phyloP scores from a whole-genome alignment of 2,113 vertebrate genomes.

The Catagonus wagneri region DNA sequence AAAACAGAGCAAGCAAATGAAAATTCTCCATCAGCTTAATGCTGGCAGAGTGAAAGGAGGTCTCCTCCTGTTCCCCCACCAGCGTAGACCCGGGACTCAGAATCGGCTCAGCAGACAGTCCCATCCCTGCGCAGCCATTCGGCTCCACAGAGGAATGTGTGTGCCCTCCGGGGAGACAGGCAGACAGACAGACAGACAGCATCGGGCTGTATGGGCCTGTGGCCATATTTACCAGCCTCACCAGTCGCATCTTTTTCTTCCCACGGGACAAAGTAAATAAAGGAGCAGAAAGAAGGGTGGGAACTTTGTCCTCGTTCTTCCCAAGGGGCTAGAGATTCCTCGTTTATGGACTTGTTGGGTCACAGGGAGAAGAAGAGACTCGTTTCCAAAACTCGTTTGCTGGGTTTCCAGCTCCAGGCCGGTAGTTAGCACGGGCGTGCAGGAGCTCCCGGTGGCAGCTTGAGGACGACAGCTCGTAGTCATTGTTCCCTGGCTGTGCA shows the following conservation, averaged over 20 bases:
- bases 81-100: not conserved
- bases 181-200: not conserved
- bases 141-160: no score
- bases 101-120: accelerated
- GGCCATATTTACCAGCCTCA: not conserved
- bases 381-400: not conserved
- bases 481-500: accelerated
- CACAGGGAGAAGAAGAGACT: not conserved
- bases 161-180: not conserved
- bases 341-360: not conserved
- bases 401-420: not conserved
- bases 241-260: not conserved
- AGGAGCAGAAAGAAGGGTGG: not conserved
- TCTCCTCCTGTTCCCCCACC: no score
- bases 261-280: not conserved
- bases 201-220: accelerated
- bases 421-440: accelerated
- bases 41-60: not conserved
- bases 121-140: accelerated
- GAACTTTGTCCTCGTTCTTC: not conserved
- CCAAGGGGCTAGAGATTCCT: not conserved
- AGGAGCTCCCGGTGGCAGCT: accelerated
- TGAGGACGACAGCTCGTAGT: accelerated
- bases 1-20: no score
- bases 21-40: not conserved